Evolutionary conservation across 2,888 invertebrate genomes (phyloP), one percentile per base, ranked within the genome.

Genomic region (Caprella mutica): DNA sequence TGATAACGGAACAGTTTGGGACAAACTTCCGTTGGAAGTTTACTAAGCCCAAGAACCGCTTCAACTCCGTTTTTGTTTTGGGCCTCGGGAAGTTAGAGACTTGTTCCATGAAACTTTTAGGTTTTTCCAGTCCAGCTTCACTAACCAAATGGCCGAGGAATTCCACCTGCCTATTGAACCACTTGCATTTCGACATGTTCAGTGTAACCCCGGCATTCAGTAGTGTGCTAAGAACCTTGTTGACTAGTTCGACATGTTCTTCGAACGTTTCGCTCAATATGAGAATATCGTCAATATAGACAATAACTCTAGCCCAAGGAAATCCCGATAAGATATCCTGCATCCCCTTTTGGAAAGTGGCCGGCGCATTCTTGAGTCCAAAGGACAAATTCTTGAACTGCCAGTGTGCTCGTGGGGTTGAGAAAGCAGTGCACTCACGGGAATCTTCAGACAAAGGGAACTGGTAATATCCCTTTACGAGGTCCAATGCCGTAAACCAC

Each of bases 231-330:
- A 40, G 21, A 40, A 40, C 40, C 6, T 40, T 21, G 6, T 5
- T 21, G 5, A 40, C 8, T 5, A 40, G 40, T 17, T 6, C 6
- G 8, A 40, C 17, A 40, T 40, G 40, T 21, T 40, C 21, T n/a
- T 40, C 40, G 5, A 40, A 9, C 17, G 40, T 9, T n/a, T n/a
- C 6, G 17, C 21, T 21, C 40, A 40, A 19, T 40, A 40, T 40
- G 8, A 40, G 40, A n/a, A 40, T 40, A n/a, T 40, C 40, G n/a
- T 40, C 40, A 19, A n/a, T 40, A n/a, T 40, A 40, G n/a, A 40
- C 40, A n/a, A 40, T 17, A n/a, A 40, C 40, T 5, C 21, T 40
- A n/a, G 14, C 21, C 40, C 40, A 40, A 40, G 40, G 40, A n/a
- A 40, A 40, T 21, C 21, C 5, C 23, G 12, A 5, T 8, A 43